A percentile compares a stretch with the other conserved stretches of the same genome.
Evolutionary conservation across 1,140 invertebrate genomes (phyloP).

Genomic region (Daktulosphaira vitifoliae): DNA sequence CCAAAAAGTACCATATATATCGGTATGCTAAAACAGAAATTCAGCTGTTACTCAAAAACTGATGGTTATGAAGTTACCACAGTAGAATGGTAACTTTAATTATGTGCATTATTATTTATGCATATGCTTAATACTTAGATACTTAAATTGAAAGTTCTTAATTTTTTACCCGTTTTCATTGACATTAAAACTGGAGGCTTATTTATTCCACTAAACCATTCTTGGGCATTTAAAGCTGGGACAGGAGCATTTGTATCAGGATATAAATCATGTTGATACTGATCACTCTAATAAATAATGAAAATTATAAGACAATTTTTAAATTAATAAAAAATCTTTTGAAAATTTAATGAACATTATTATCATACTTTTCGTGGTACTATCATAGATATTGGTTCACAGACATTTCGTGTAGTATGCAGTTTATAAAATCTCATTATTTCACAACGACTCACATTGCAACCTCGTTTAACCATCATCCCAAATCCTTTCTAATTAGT

Average conservation of each 20-base stretch:
- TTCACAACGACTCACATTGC: slow-evolving; percentile 70
- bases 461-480: slow-evolving; percentile 88
- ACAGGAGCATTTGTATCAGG: slow-evolving; percentile 79
- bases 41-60: too few relatives aligned
- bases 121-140: slow-evolving; percentile 12
- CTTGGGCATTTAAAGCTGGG: slow-evolving; percentile 72
- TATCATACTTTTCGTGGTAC: slow-evolving; percentile 68
- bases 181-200: slow-evolving; percentile 72
- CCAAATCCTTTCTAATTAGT: slow-evolving; percentile 45
- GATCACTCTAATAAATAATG: slow-evolving; percentile 51
- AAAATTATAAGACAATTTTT: not conserved
- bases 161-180: slow-evolving; percentile 60
- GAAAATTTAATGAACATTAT: not conserved
- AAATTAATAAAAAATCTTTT: too few relatives aligned
- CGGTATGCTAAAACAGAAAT: too few relatives aligned
- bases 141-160: not conserved
- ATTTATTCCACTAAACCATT: slow-evolving; percentile 81
- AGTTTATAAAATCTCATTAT: slow-evolving; percentile 88
- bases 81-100: not conserved
- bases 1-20: too few relatives aligned
- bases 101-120: not conserved
- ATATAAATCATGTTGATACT: slow-evolving; percentile 83
- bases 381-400: slow-evolving; percentile 90
- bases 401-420: slow-evolving; percentile 73
- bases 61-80: too few relatives aligned